Percentiles rank a stretch among this genome's conserved stretches.
These are phyloP conservation scores for Bagarius yarrelli DNA, from an alignment of 2,113 vertebrate genomes.

Conservation along the genomic window DNA sequence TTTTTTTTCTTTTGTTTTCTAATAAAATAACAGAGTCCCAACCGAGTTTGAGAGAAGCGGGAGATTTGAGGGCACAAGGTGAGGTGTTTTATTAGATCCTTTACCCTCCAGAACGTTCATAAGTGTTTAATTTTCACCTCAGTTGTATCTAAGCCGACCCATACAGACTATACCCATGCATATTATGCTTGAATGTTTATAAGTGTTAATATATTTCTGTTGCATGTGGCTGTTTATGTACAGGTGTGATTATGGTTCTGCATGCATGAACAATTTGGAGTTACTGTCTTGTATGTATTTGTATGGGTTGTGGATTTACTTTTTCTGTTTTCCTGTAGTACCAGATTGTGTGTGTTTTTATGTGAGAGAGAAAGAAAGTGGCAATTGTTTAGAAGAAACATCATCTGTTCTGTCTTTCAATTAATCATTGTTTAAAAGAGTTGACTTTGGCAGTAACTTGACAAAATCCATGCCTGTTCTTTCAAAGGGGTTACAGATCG, in stretches of 20 bases:
- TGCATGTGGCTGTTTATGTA: slow-evolving; percentile 7
- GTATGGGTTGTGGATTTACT: not conserved
- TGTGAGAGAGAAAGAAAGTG: no score
- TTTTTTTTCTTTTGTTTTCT: slow-evolving; percentile 75
- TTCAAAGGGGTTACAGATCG: no score
- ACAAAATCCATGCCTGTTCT: no score
- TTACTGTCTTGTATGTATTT: not conserved
- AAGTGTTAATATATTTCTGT: not conserved
- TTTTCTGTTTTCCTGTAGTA: not conserved
- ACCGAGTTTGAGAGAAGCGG: slow-evolving; percentile 98
- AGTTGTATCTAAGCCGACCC: not conserved
- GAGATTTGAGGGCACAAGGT: slow-evolving; percentile 99
- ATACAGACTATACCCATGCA: not conserved
- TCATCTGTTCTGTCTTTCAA: no score
- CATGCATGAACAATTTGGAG: not conserved
- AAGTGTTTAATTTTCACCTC: not conserved
- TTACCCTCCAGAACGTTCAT: slow-evolving; percentile 13
- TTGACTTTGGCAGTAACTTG: no score
- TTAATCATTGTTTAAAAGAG: no score
- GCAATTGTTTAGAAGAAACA: no score
- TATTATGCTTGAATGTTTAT: not conserved
- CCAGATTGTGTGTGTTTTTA: not conserved
- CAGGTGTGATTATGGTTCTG: not conserved
- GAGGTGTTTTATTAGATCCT: slow-evolving; percentile 70
- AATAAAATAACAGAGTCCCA: slow-evolving; percentile 83